Percentiles rank a stretch among this genome's conserved stretches.
phyloP scores from a whole-genome alignment of 2,888 invertebrate species.

The Morpho helenor region DNA sequence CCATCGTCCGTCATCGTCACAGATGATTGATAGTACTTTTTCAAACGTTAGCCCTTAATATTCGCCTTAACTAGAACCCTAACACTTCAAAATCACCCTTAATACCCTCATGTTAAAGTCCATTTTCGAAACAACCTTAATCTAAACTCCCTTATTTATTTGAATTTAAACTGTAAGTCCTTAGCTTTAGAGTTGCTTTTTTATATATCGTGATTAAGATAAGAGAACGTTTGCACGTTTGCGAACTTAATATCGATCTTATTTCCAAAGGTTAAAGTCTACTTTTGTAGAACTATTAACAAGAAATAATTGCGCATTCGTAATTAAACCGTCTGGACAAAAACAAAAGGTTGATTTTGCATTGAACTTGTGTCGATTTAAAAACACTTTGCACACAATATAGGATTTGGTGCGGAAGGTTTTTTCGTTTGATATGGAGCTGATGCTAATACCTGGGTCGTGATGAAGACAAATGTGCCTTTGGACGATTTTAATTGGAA shows the following conservation, averaged over 20 bases:
- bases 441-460: slow-evolving; percentile 53
- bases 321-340: no score
- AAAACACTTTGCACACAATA: slow-evolving; percentile 59
- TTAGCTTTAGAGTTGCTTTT: no score
- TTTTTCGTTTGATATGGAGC: slow-evolving; percentile 52
- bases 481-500: slow-evolving; percentile 31
- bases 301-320: no score
- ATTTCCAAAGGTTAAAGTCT: no score
- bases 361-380: slow-evolving; percentile 34
- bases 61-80: slow-evolving; percentile 41
- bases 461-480: slow-evolving; percentile 35
- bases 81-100: slow-evolving; percentile 5
- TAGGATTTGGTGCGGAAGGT: slow-evolving; percentile 45
- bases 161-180: no score
- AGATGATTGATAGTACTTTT: slow-evolving; percentile 72
- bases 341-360: slow-evolving; percentile 34
- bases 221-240: no score
- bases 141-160: no score
- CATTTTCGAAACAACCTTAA: slow-evolving; percentile 18
- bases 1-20: slow-evolving; percentile 60
- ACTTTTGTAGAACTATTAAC: no score
- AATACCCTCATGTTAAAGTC: slow-evolving; percentile 14
- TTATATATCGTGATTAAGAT: no score
- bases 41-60: slow-evolving; percentile 45
- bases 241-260: no score